These are phyloP conservation scores for Eupithecia pulchellata DNA, from an alignment of 2,888 invertebrate genomes.

Conservation along the genomic window DNA sequence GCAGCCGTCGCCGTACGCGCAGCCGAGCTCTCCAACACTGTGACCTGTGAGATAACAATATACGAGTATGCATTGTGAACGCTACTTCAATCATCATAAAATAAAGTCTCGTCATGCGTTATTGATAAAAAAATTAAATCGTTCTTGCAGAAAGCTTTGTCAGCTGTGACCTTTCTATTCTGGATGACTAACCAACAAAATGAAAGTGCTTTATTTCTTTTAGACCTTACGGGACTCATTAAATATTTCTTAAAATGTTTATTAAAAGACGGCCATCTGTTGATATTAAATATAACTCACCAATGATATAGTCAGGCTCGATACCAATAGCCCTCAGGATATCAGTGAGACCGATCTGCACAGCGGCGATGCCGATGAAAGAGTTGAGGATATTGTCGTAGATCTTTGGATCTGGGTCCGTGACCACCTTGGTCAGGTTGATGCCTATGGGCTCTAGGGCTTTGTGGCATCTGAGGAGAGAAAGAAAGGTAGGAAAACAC, in stretches of 20 bases:
- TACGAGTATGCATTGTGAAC: too few species aligned
- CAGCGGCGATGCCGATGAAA: slow-evolving; percentile 90
- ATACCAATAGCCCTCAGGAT: slow-evolving; percentile 79
- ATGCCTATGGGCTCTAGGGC: slow-evolving; percentile 87
- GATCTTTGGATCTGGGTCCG: slow-evolving; percentile 85
- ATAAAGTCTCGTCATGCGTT: too few species aligned
- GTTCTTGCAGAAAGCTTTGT: too few species aligned
- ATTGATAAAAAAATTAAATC: too few species aligned
- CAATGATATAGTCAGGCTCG: slow-evolving; percentile 79
- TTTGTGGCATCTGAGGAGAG: slow-evolving; percentile 81
- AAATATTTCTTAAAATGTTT: too few species aligned
- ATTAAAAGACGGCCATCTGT: too few species aligned
- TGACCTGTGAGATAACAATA: slow-evolving; percentile 86
- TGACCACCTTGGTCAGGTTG: slow-evolving; percentile 87
- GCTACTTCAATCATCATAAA: neutral
- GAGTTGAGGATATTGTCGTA: slow-evolving; percentile 89
- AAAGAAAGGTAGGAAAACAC: neutral
- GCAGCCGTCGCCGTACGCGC: slow-evolving; percentile 97
- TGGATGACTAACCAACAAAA: too few species aligned
- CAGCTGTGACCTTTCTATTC: too few species aligned
- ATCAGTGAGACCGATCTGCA: slow-evolving; percentile 86
- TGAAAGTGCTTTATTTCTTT: too few species aligned
- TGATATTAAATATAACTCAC: slow-evolving; percentile 60
- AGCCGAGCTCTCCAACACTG: slow-evolving; percentile 97
- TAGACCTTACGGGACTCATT: too few species aligned